Base-by-base conservation (phyloP, 2,113 vertebrate species). In the Psettodes erumei region DNA sequence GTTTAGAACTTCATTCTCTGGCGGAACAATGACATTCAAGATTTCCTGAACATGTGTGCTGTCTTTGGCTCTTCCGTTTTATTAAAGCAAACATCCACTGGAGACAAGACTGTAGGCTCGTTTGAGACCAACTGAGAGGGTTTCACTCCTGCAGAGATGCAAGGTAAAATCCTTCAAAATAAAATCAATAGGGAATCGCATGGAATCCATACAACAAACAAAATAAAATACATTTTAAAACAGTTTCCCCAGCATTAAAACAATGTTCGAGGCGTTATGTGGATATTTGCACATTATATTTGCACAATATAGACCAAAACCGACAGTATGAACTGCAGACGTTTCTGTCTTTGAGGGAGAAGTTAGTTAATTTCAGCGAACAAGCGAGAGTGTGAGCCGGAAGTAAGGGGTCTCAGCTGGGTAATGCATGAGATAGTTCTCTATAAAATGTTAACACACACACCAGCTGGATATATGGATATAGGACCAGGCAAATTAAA, bases 1-100 rank as follows among this genome's bases (percentile, higher is more conserved):
- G 32, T 76, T 75, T 59, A 60, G 25, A 81, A 71, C 60, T 76
- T 69, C 66, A 53, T 66, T 79, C 40, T 65, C 38, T 63, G 63
- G 58, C 38, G 72, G 58, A 81, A 77, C 65, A 80, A 74, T 75
- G 56, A 40, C 50, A 59, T 48, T 60, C 37, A 50, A 61, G 42
- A 79, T 71, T 63, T 83, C 51, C 45, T 56, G 53, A 53, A 70
- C 50, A 55, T 33, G 74, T 84, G 33, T 48, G 47, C 55, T 33
- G 48, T 58, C 25, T 35, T 23, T n/a, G 45, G 13, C 58, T 37
- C 33, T 30, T 65, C 45, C 12, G 23, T 58, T 58, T 73, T 58
- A 38, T 40, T 37, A 15, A 19, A 35, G 40, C 53, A 71, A 60
- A 54, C 16, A 63, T 43, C 40, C 9, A 61, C 37, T 27, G 25